Evolutionary conservation across 2,113 vertebrate genomes (phyloP), one percentile per base, ranked within the genome.

Genomic region (Copsychus sechellarum): DNA sequence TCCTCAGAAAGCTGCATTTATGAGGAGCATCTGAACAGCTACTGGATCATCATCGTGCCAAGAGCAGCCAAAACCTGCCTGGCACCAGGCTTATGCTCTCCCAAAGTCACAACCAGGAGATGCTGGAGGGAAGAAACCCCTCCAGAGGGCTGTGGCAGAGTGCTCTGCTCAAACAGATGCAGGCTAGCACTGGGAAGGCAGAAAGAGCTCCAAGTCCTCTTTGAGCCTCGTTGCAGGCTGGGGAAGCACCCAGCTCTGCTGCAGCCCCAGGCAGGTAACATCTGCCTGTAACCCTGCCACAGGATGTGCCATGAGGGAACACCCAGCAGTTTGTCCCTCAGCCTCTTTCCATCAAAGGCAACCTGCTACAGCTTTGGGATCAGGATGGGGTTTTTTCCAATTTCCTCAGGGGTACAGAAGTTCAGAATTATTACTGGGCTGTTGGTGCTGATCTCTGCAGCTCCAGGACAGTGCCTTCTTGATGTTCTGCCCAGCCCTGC

Each of bases 31-130:
- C 42, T 24, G 34, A 88, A 65, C 2, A 86, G 45, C 40, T 23
- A 40, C 58, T 0, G 0, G 28, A 67, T 60, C 66, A 34, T 31
- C 7, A 1, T 3, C 0, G 0, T 26, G 40, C n/a, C 0, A 1
- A 61, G 38, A 83, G 38, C 62, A 70, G 58, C 66, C 9, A 1
- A 65, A 90, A 73, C 29, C 58, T 31, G 50, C 50, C 45, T 3
- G 0, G 28, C 26, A 48, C n/a, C 28, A 53, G 33, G 19, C 31
- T 73, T 45, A 5, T 1, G 0, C 23, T 62, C 18, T n/a, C 80
- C 36, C 5, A 2, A n/a, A 91, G 28, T 48, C 43, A 72, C 34
- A 73, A 8, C 38, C 20, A 53, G 20, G 60, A 86, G 58, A 20
- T n/a, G n/a, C 54, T n/a, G 61, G 11, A 28, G 38, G 33, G 42